Conservation (phyloP, 2,797 vertebrate genomes). For the Rhinatrema bivittatum region DNA sequence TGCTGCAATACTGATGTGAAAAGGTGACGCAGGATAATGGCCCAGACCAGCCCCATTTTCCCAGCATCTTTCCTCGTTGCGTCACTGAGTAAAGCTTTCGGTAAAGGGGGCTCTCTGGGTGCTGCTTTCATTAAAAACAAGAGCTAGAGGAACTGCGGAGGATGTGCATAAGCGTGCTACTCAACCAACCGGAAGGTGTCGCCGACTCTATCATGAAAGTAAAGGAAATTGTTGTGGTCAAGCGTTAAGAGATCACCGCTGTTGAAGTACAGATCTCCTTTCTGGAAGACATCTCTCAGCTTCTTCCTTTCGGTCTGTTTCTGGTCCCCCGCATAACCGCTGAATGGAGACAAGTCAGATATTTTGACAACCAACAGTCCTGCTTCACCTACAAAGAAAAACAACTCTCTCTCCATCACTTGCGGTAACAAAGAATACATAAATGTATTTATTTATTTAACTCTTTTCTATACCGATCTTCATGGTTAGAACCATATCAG, state of each 20-base stretch:
- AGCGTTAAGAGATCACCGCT: conserved; percentile 73
- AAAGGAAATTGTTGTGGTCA: conserved; percentile 71
- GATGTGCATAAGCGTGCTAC: background rate
- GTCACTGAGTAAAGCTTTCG: too few relatives aligned
- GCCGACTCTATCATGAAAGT: conserved; percentile 80
- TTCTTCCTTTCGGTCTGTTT: conserved; percentile 77
- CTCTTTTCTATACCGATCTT: conserved; percentile 2
- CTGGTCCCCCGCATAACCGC: conserved; percentile 65
- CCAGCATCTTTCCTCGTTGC: too few relatives aligned
- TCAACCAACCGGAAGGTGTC: conserved; percentile 79
- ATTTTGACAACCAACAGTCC: conserved; percentile 75
- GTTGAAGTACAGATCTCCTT: conserved; percentile 80
- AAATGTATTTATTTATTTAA: background rate
- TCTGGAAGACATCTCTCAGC: conserved; percentile 70
- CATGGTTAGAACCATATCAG: too few relatives aligned
- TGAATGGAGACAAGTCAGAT: conserved; percentile 52
- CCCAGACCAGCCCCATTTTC: too few relatives aligned
- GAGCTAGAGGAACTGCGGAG: too few relatives aligned
- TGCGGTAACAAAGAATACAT: background rate
- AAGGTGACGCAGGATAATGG: too few relatives aligned
- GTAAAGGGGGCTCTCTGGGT: too few relatives aligned
- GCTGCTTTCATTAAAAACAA: too few relatives aligned
- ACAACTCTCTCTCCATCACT: background rate
- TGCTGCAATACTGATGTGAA: too few relatives aligned
- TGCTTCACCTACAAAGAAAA: conserved; percentile 59